Base-by-base conservation (phyloP, 2,797 vertebrate species). In the Euthynnus affinis region DNA sequence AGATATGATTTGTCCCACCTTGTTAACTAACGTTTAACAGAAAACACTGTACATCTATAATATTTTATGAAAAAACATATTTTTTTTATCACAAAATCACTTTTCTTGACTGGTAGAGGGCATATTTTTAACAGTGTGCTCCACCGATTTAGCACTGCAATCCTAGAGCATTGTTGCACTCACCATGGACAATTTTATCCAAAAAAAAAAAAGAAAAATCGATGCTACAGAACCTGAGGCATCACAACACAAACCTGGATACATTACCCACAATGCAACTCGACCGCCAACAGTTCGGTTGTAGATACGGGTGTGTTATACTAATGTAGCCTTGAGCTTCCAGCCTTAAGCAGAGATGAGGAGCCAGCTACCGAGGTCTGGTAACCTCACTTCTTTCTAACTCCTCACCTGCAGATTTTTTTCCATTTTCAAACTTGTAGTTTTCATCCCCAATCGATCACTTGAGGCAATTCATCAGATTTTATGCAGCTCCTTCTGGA, bases 121-220 rank as follows among this genome's bases (percentile, higher is more conserved):
- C 10, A 32, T 62, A 40, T 71, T 66, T 81, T 77, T 78, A 63
- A 66, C 77, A 49, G 42, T 5, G 46, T 3, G n/a, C 18, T 49
- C 18, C 18, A 49, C 18, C 3, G 18, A 8, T 49, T 49, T 49
- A 49, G 2, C 46, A 48, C 17, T 18, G 15, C 37, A 37, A 13
- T 13, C 40, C 18, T 9, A 49, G 9, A 49, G 7, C 46, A 20
- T 20, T 3, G 18, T 49, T 49, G 40, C 13, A 42, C 1, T 42
- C 40, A 42, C 40, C 14, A 3, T 20, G 8, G 17, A 49, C 46
- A 49, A 14, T 42, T n/a, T 49, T 49, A 18, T 20, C 7, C 8
- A 20, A 49, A 49, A 49, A 15, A 5, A 2, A 2, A 15, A 2
- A 2, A 18, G 18, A 18, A 17, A 48, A 48, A 48, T 18, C 44